Evolutionary conservation across 2,113 vertebrate genomes (phyloP), one percentile per base, ranked within the genome.

Genomic region (Labeo catla): DNA sequence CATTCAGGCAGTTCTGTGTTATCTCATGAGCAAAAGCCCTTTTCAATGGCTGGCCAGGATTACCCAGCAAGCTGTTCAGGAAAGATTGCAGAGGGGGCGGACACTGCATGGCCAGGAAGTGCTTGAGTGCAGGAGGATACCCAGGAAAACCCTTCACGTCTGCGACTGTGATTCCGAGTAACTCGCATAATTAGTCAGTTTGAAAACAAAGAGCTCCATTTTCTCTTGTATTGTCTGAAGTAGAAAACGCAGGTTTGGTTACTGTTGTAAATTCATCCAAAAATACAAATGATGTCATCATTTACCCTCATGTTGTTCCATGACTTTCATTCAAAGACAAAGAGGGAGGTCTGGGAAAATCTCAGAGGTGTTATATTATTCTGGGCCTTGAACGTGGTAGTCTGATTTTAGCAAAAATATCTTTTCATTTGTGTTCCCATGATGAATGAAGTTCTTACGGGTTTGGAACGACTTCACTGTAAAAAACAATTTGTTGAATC

Each of bases 1-100:
- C 79, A 87, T 84, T 89, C 86, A 92, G 91, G 90, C 90, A 89
- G 89, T 83, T 83, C 50, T 88, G 45, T 92, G 84, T 87, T 89
- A 93, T 93, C 91, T 87, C 84, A 74, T 86, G 73, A 16, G 88
- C 83, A 91, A 90, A 88, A 57, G 28, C 34, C 57, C 16, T 15
- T 70, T 88, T 88, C 76, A 91, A 86, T 91, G 77, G 84, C 84
- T 89, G 23, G 87, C 89, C 87, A 66, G 63, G 81, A 86, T 91
- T 89, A 87, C 74, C 57, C 83, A 87, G 28, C 76, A 84, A 87
- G 85, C 81, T 88, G 23, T 66, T 66, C 81, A 68, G 74, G 89
- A 76, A 78, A 89, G 89, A 89, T 89, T 89, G 57, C 12, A 21
- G 59, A 39, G 65, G 50, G 49, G 28, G 39, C 4, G 63, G 76